Base-by-base conservation (phyloP, 2,113 vertebrate species). In the Vulpes lagopus region DNA sequence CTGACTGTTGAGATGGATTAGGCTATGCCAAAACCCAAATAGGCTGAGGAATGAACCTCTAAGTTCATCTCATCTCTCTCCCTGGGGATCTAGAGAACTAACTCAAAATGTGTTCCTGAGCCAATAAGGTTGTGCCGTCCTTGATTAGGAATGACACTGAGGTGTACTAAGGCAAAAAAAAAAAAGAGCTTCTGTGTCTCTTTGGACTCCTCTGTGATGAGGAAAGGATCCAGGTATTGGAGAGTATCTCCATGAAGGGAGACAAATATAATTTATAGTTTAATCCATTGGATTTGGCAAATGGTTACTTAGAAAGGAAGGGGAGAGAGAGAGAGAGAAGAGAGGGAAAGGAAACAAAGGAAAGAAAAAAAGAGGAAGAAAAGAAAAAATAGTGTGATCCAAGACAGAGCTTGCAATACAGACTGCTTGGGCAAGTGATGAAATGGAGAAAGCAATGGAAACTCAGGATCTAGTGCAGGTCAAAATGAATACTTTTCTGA, bases 311-410 rank as follows among this genome's bases (percentile, higher is more conserved):
- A 59, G 17, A 59, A 20, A 20, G 57, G 20, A 19, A 59, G 19
- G 8, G 2, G 43, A 65, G 12, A 65, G 27, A 32, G 7, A 65
- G 27, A 14, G 3, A n/a, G 16, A 5, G 1, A 38, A 17, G 10
- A 10, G 9, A 11, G 10, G 11, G 2, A 2, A 19, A 16, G 19
- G 8, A 15, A 19, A 2, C 27, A 65, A 27, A 11, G 20, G 16
- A 16, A 19, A 59, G 20, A 8, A 22, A 60, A 60, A 59, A 17
- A 59, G 19, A 59, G 15, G 15, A 57, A 57, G 17, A 6, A 17
- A 62, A 23, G 0, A 1, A 25, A 20, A 73, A 43, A 64, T 3
- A 27, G 65, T 12, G 5, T 62, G 22, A 65, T 14, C n/a, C 11
- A 53, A 79, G 71, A 64, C 25, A 71, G 27, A 69, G 8, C 32